Conservation (phyloP, 2,797 vertebrate genomes). For the Bovichtus variegatus region DNA sequence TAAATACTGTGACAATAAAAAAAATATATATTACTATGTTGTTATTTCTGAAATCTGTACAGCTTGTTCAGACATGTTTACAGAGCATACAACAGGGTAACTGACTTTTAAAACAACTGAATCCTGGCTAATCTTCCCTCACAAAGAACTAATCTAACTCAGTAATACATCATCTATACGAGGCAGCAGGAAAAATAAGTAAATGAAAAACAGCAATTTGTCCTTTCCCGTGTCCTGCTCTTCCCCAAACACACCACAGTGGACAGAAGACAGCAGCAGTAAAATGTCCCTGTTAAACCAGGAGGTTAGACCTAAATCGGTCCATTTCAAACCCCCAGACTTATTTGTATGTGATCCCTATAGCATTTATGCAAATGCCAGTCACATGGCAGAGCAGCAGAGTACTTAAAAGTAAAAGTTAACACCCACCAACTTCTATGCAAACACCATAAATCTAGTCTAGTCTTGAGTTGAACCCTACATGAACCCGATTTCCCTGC, state of each 20-base stretch:
- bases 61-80: conserved; percentile 1
- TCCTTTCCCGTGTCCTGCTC: conserved; percentile 9
- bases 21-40: conserved; percentile 42
- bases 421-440: conserved; percentile 55
- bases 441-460: conserved; percentile 67
- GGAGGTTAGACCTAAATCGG: conserved; percentile 33
- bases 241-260: conserved; percentile 2
- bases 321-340: conserved; percentile 34
- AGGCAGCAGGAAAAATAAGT: conserved; percentile 14
- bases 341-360: conserved; percentile 51
- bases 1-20: conserved; percentile 60
- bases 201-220: conserved; percentile 16
- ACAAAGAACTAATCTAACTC: background rate
- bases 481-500: conserved; percentile 55
- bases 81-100: background rate
- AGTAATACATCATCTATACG: background rate
- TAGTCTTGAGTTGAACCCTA: conserved; percentile 63
- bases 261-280: conserved; percentile 24
- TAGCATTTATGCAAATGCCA: conserved; percentile 47
- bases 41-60: conserved; percentile 12
- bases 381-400: conserved; percentile 37
- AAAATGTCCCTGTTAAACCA: conserved; percentile 37
- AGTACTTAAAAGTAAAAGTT: conserved; percentile 53
- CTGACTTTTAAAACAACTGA: background rate
- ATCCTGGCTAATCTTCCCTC: background rate